Evolutionary conservation across 2,888 invertebrate species (phyloP).

Genomic region (Xylocampa areola): DNA sequence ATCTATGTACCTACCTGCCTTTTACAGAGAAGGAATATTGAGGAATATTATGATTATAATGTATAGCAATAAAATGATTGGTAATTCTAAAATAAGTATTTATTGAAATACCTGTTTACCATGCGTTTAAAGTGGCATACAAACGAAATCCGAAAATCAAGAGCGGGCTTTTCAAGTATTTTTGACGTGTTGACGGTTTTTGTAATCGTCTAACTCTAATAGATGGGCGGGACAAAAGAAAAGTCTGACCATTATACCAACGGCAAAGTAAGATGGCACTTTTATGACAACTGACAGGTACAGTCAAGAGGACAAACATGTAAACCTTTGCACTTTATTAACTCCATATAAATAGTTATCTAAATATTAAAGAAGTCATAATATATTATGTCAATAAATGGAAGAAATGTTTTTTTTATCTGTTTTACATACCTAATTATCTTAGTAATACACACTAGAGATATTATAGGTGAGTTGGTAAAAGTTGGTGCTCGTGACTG

Average conservation of each 20-base stretch:
- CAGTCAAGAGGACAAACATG: too few species aligned
- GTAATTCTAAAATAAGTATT: conserved; percentile 29
- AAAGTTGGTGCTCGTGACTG: too few species aligned
- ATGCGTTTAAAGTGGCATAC: conserved; percentile 30
- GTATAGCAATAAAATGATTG: conserved; percentile 12
- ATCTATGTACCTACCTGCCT: conserved; percentile 4
- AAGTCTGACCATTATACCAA: conserved; percentile 6
- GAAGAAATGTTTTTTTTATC: too few species aligned
- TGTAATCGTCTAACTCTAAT: conserved; percentile 7
- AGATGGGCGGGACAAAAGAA: conserved; percentile 27
- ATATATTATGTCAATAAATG: too few species aligned
- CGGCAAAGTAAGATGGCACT: background rate
- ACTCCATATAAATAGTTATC: too few species aligned
- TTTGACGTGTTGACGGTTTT: conserved; percentile 34
- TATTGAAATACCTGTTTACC: conserved; percentile 11
- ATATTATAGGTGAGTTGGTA: too few species aligned
- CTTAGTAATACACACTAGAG: too few species aligned
- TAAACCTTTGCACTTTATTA: too few species aligned
- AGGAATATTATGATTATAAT: conserved; percentile 1
- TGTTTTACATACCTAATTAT: too few species aligned
- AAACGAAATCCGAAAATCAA: conserved; percentile 34
- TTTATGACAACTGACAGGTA: too few species aligned
- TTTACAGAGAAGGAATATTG: too few species aligned
- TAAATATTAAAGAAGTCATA: too few species aligned
- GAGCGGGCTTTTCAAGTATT: conserved; percentile 27